Conservation (phyloP, 2,888 invertebrate genomes). For the Ceraclea dissimilis region DNA sequence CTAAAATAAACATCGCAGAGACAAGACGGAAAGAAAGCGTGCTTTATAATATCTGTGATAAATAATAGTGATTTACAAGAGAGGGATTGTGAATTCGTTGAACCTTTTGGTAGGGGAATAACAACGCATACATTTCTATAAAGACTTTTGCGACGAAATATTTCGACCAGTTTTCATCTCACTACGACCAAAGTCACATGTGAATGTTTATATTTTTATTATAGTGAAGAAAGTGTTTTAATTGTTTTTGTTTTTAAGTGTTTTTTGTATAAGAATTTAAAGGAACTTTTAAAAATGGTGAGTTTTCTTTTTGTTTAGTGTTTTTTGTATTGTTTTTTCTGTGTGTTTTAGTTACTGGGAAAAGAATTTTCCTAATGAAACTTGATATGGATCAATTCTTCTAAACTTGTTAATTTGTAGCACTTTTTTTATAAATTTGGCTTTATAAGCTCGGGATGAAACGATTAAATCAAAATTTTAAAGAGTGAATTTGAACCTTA, state of each 20-base stretch:
- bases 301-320: neutral
- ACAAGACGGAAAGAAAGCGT: slow-evolving; percentile 10
- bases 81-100: neutral
- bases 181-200: slow-evolving; percentile 27
- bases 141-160: slow-evolving; percentile 15
- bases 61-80: neutral
- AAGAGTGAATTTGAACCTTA: too few species aligned
- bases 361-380: too few species aligned
- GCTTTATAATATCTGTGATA: neutral
- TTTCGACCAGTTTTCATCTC: slow-evolving; percentile 10
- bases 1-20: slow-evolving; percentile 5
- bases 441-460: too few species aligned
- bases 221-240: neutral
- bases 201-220: neutral
- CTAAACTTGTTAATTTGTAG: too few species aligned
- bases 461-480: too few species aligned
- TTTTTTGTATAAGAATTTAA: neutral
- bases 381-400: too few species aligned
- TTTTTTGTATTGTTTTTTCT: too few species aligned
- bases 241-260: neutral
- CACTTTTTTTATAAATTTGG: too few species aligned
- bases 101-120: slow-evolving; percentile 16
- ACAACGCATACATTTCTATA: slow-evolving; percentile 14
- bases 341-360: too few species aligned
- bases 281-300: neutral